Percentiles rank a stretch among this genome's conserved stretches.
Evolutionary conservation across 2,888 invertebrate genomes (phyloP).

Genomic region (Oscheius sp.): DNA sequence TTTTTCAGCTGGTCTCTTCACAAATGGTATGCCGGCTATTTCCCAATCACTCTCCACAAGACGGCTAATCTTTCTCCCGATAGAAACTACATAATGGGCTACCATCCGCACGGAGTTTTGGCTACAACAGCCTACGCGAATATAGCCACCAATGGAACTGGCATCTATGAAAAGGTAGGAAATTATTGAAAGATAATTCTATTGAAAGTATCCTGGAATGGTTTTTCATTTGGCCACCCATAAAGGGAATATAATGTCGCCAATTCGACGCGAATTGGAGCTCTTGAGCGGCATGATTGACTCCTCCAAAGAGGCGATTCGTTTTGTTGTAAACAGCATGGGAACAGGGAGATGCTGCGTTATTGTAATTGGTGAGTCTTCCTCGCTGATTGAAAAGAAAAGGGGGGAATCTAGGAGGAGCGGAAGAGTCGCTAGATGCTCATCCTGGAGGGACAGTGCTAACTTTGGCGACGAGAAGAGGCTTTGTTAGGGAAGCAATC

Average conservation of each 20-base stretch:
- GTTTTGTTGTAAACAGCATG: background rate
- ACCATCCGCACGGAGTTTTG: background rate
- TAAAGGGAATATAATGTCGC: background rate
- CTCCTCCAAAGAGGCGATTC: background rate
- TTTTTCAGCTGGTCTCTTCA: background rate
- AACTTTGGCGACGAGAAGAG: background rate
- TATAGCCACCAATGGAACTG: background rate
- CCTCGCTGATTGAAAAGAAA: background rate
- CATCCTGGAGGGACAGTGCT: background rate
- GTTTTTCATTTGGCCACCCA: background rate
- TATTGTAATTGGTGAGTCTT: background rate
- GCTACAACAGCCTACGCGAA: background rate
- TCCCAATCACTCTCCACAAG: background rate
- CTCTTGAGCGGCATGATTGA: background rate
- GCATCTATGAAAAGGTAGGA: background rate
- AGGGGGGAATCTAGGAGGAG: background rate
- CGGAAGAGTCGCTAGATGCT: background rate
- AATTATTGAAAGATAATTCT: background rate
- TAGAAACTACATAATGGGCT: background rate
- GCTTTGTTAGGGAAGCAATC: background rate
- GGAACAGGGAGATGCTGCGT: background rate
- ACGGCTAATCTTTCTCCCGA: background rate
- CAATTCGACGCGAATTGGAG: background rate
- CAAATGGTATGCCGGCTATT: background rate
- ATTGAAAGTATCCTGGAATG: background rate